phyloP scores from a whole-genome alignment of 1,140 invertebrate genomes.

The Papilio glaucus region DNA sequence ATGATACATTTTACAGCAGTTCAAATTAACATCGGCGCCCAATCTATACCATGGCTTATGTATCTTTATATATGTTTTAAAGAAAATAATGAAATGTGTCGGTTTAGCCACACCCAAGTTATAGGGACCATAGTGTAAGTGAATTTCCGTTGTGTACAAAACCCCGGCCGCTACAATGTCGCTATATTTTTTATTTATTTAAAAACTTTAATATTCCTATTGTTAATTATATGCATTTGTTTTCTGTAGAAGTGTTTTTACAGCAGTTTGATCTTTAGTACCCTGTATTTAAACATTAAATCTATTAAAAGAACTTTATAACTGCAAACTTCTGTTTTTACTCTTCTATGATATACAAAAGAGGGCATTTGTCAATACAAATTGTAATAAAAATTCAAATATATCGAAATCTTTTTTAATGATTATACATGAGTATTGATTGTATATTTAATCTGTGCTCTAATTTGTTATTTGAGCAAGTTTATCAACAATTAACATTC shows the following conservation, averaged over 20 bases:
- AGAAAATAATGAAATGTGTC: background rate
- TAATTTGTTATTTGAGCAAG: conserved; percentile 4
- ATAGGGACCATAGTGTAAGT: conserved; percentile 51
- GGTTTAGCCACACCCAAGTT: conserved; percentile 39
- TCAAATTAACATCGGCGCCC: too few species aligned
- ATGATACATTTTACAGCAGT: too few species aligned
- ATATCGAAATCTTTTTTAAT: background rate
- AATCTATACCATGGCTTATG: too few species aligned
- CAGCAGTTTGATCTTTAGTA: conserved; percentile 29
- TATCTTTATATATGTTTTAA: too few species aligned
- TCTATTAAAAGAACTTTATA: background rate
- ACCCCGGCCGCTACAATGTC: conserved; percentile 37
- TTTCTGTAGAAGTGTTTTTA: conserved; percentile 16
- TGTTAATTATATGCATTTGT: background rate
- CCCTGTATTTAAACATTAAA: background rate
- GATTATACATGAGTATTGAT: background rate
- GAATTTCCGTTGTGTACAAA: conserved; percentile 45
- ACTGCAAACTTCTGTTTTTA: conserved; percentile 27
- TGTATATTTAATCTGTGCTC: background rate
- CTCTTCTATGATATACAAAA: background rate
- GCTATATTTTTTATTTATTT: conserved; percentile 20
- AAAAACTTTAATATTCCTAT: background rate
- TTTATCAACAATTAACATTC: conserved; percentile 12
- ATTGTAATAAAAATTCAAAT: background rate
- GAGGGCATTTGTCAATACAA: background rate